Evolutionary conservation across 2,113 vertebrate species (phyloP), one percentile per base, ranked within the genome.

Genomic region (Epinephelus cyanopodus): DNA sequence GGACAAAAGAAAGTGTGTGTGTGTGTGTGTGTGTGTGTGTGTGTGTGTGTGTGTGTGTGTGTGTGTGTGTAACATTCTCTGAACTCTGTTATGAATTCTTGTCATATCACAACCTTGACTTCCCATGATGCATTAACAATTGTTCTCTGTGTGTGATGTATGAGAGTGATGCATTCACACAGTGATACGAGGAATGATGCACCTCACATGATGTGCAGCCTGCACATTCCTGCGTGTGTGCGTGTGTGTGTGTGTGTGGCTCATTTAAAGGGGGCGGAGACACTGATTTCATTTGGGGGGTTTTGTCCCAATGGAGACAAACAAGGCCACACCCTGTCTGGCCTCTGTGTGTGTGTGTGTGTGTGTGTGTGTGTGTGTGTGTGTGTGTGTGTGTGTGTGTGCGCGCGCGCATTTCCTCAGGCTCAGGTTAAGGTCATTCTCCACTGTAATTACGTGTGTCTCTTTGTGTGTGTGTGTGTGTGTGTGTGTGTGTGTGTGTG

Each of bases 371-470:
- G 19, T 53, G 50, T 53, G 19, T 62, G 18, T 62, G 47, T 48
- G 47, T 47, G 54, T 60, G 21, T 63, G 23, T 48, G 21, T 47
- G 60, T 47, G 27, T 17, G 54, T 61, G 37, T 48, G 56, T 27
- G n/a, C 1, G 8, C 21, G 52, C 9, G 11, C 6, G 19, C n/a
- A 27, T 60, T 23, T 76, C 77, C 77, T 60, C 64, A 45, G 79
- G 82, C 74, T 92, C 72, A 81, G 77, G 82, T 90, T 86, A 83
- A 89, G 89, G 90, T 90, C 85, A 81, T 65, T 42, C 60, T 84
- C 63, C 2, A 3, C 18, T 62, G 1, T 63, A 12, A 81, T 19
- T 69, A 0, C 56, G 33, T 57, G 29, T 60, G 60, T 58, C 29
- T 82, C 62, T 37, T 62, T 69, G 63, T 71, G 71, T 71, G 75